phyloP scores from a whole-genome alignment of 2,888 invertebrate genomes.

The Cataglyphis rosenhaueri region DNA sequence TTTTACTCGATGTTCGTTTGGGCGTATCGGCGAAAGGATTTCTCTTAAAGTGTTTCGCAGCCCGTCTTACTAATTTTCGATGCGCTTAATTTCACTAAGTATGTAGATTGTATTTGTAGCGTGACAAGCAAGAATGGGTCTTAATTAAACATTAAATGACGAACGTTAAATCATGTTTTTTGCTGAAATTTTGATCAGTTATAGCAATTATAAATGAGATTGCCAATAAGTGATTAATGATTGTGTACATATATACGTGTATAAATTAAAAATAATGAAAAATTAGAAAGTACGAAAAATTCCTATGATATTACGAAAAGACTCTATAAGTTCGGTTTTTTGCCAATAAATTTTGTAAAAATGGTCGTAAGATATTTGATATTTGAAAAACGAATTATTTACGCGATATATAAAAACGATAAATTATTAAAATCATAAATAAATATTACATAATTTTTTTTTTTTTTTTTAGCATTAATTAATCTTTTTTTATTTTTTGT shows the following conservation, averaged over 20 bases:
- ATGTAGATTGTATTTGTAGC: constrained; percentile 46
- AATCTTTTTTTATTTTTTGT: not conserved
- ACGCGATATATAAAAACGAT: not conserved
- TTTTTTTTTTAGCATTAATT: not conserved
- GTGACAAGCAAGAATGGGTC: constrained; percentile 33
- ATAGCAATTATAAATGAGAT: not conserved
- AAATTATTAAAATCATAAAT: not conserved
- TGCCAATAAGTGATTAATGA: not conserved
- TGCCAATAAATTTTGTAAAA: not conserved
- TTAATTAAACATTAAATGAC: constrained; percentile 27
- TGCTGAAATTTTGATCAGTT: not conserved
- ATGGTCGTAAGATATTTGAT: not conserved
- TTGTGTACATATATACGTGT: not conserved
- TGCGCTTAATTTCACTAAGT: constrained; percentile 40
- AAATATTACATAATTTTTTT: not conserved
- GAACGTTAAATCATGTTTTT: not conserved
- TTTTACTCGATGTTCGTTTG: constrained; percentile 44
- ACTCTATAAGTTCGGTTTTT: not conserved
- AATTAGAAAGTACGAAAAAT: not conserved
- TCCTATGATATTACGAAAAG: not conserved
- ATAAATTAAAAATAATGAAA: not conserved
- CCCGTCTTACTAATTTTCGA: constrained; percentile 31
- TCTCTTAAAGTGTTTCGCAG: constrained; percentile 28
- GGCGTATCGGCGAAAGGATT: constrained; percentile 50
- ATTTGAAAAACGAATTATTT: not conserved